Conservation (phyloP, 2,888 invertebrate genomes). For the Netelia virgata region DNA sequence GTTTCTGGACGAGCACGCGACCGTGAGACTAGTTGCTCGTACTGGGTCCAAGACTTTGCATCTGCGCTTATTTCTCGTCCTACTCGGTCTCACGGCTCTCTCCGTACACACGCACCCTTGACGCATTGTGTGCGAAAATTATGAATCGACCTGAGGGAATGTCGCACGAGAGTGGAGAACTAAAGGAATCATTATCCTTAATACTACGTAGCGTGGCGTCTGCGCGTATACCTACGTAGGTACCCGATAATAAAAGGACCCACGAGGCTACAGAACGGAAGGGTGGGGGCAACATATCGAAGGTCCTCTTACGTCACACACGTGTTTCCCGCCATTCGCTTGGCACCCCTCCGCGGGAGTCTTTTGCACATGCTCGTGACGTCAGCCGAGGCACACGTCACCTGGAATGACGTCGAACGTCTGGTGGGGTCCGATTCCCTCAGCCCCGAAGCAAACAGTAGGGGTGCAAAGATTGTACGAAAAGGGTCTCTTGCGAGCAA, state of each 20-base stretch:
- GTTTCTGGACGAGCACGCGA: constrained; percentile 57
- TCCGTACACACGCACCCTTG: constrained; percentile 46
- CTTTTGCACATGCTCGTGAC: constrained; percentile 78
- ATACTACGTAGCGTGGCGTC: constrained; percentile 61
- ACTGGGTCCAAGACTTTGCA: constrained; percentile 47
- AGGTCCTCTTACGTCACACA: constrained; percentile 73
- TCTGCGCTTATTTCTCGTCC: constrained; percentile 63
- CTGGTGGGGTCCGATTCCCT: constrained; percentile 66
- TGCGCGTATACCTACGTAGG: background rate
- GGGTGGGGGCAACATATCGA: constrained; percentile 8
- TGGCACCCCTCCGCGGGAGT: constrained; percentile 61
- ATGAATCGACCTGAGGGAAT: constrained; percentile 60
- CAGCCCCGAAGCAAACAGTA: constrained; percentile 49
- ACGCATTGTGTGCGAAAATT: constrained; percentile 56
- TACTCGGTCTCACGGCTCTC: constrained; percentile 62
- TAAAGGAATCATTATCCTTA: constrained; percentile 70
- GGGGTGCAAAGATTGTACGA: constrained; percentile 72
- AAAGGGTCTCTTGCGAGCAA: constrained; percentile 68
- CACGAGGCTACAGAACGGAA: background rate
- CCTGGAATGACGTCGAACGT: constrained; percentile 78
- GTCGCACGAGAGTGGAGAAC: constrained; percentile 52
- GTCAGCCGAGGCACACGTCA: constrained; percentile 80
- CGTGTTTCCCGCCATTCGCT: constrained; percentile 65
- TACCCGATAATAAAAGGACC: constrained; percentile 4
- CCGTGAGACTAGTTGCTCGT: constrained; percentile 54